These are phyloP conservation scores for Tetranychus truncatus DNA, from an alignment of 2,888 invertebrate species.

Conservation along the genomic window DNA sequence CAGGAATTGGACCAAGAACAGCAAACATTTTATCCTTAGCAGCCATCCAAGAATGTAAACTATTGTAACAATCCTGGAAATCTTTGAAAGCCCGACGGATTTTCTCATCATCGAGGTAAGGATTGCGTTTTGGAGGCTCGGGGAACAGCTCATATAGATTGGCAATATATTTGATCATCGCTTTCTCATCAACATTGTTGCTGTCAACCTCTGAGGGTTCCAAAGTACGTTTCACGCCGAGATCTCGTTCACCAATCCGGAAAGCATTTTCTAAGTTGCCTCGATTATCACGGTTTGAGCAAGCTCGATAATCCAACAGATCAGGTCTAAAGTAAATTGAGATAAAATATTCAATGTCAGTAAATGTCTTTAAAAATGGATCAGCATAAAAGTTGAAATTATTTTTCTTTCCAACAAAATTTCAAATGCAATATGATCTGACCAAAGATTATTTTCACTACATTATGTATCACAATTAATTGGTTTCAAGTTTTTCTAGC, in stretches of 20 bases:
- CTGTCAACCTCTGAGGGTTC: slow-evolving; percentile 99
- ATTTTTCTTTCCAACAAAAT: too few species aligned
- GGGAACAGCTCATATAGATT: slow-evolving; percentile 99
- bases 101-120: slow-evolving; percentile 40
- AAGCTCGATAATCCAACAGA: slow-evolving; percentile 43
- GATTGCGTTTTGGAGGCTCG: slow-evolving; percentile 45
- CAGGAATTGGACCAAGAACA: slow-evolving; percentile 83
- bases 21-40: slow-evolving; percentile 89
- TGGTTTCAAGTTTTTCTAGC: too few species aligned
- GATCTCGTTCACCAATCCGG: slow-evolving; percentile 86
- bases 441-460: slow-evolving; percentile 35
- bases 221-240: slow-evolving; percentile 86
- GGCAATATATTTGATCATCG: slow-evolving; percentile 97
- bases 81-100: slow-evolving; percentile 45
- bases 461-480: too few species aligned
- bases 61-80: slow-evolving; percentile 11
- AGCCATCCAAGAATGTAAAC: slow-evolving; percentile 48
- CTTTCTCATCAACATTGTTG: slow-evolving; percentile 96
- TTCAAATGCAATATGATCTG: too few species aligned
- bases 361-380: too few species aligned
- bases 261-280: slow-evolving; percentile 93
- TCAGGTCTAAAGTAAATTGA: slow-evolving; percentile 43
- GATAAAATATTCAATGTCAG: too few species aligned
- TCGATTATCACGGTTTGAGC: slow-evolving; percentile 52
- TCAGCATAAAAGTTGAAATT: too few species aligned